These are phyloP conservation scores for Sarcophaga rosellei DNA, from an alignment of 2,888 invertebrate species.

Conservation along the genomic window DNA sequence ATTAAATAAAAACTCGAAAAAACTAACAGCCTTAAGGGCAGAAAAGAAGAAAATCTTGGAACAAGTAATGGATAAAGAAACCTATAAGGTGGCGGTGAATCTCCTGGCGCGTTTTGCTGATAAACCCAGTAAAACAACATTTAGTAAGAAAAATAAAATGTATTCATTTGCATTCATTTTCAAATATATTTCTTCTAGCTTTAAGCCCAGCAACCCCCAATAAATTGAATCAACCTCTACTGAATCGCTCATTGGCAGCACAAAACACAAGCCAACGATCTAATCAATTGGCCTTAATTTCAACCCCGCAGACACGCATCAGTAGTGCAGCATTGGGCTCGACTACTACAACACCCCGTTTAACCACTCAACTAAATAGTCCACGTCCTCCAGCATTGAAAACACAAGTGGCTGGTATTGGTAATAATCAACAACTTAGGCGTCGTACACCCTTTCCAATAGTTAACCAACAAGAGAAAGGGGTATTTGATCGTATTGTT, in stretches of 20 bases:
- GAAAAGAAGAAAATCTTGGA: slow-evolving; percentile 95
- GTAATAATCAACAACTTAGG: slow-evolving; percentile 72
- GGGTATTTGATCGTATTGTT: slow-evolving; percentile 92
- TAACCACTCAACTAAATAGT: slow-evolving; percentile 18
- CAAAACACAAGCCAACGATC: slow-evolving; percentile 16
- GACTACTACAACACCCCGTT: slow-evolving; percentile 62
- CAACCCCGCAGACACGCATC: slow-evolving; percentile 54
- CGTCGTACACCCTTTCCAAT: slow-evolving; percentile 80
- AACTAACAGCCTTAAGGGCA: slow-evolving; percentile 87
- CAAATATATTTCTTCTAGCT: slow-evolving; percentile 27
- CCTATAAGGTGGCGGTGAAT: slow-evolving; percentile 89
- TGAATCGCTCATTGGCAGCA: slow-evolving; percentile 64
- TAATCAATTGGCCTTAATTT: slow-evolving; percentile 34
- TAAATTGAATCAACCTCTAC: slow-evolving; percentile 37
- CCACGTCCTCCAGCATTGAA: slow-evolving; percentile 48
- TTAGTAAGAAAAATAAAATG: slow-evolving; percentile 45
- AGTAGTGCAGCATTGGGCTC: slow-evolving; percentile 31
- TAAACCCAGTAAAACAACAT: slow-evolving; percentile 72
- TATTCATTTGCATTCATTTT: neutral
- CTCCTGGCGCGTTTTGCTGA: slow-evolving; percentile 80
- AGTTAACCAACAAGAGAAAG: slow-evolving; percentile 84
- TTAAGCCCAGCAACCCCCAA: slow-evolving; percentile 46
- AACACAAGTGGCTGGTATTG: slow-evolving; percentile 34
- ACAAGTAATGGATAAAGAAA: slow-evolving; percentile 98
- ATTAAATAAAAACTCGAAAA: slow-evolving; percentile 88